These are phyloP conservation scores for Bujurquina vittata DNA, from an alignment of 2,113 vertebrate genomes.

Conservation along the genomic window DNA sequence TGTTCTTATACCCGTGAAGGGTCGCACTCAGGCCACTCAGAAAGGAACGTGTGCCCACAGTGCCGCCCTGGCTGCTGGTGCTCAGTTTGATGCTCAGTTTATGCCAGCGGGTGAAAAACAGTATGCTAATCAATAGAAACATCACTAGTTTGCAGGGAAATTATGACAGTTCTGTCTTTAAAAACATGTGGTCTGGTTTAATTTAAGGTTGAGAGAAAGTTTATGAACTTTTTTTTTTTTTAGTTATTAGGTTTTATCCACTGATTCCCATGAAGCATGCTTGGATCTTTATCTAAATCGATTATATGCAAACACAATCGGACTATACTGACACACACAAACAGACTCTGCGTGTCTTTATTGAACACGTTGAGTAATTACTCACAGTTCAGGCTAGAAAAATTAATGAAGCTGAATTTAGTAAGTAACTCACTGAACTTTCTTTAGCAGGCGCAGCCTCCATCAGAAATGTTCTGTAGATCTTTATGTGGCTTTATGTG, in stretches of 20 bases:
- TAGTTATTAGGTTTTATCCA: not conserved
- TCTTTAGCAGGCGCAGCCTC: not conserved
- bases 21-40: not conserved
- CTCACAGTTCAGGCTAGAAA: not conserved
- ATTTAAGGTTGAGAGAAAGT: not conserved
- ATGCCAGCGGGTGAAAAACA: fast-evolving
- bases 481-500: fast-evolving
- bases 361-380: not conserved
- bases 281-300: not conserved
- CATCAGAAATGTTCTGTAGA: not conserved
- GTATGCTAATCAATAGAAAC: not conserved
- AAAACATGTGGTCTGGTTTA: not conserved
- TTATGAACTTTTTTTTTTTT: not conserved
- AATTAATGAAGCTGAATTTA: not conserved
- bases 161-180: not conserved
- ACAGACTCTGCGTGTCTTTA: not conserved
- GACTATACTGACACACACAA: not conserved
- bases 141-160: too few relatives aligned
- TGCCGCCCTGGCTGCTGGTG: not conserved
- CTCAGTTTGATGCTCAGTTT: not conserved
- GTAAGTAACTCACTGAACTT: not conserved
- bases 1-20: too few relatives aligned
- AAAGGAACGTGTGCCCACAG: not conserved
- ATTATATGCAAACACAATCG: not conserved
- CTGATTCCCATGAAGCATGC: not conserved